Conservation (phyloP, 2,888 invertebrate genomes). For the Hirudinaria manillensis region DNA sequence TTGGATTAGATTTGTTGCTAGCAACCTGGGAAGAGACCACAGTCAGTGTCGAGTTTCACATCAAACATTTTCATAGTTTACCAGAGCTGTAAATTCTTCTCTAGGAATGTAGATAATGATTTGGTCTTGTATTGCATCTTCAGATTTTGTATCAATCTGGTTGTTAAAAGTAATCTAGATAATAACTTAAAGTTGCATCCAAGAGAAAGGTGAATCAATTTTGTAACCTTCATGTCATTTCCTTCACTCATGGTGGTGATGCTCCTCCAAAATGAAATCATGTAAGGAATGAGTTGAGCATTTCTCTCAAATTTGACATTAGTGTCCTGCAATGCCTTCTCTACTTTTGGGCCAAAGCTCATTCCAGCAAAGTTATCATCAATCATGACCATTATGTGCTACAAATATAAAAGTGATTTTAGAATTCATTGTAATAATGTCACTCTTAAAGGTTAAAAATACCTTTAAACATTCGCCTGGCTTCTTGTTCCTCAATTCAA, state of each 20-base stretch:
- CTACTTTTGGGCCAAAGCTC: background rate
- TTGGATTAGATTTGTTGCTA: background rate
- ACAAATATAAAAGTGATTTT: background rate
- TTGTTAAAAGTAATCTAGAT: background rate
- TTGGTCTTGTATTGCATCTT: constrained; percentile 18
- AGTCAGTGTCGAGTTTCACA: background rate
- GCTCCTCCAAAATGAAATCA: constrained; percentile 21
- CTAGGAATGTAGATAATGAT: constrained; percentile 14
- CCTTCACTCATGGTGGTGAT: constrained; percentile 3
- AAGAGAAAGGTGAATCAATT: background rate
- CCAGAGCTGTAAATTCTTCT: constrained; percentile 14
- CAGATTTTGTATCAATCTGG: background rate
- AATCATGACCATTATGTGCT: constrained; percentile 10
- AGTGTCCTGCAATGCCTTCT: background rate
- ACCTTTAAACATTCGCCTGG: constrained; percentile 20
- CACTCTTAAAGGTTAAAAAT: background rate
- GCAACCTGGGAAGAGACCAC: background rate
- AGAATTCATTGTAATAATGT: background rate
- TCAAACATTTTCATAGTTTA: background rate
- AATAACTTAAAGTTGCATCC: background rate
- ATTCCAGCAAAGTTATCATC: constrained; percentile 14
- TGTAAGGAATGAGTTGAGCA: constrained; percentile 17
- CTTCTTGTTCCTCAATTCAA: constrained; percentile 13
- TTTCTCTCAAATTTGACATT: background rate
- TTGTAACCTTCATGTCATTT: background rate